A percentile compares a stretch with the other conserved stretches of the same genome.
Evolutionary conservation across 2,113 vertebrate species (phyloP).

Genomic region (Isurus oxyrinchus): DNA sequence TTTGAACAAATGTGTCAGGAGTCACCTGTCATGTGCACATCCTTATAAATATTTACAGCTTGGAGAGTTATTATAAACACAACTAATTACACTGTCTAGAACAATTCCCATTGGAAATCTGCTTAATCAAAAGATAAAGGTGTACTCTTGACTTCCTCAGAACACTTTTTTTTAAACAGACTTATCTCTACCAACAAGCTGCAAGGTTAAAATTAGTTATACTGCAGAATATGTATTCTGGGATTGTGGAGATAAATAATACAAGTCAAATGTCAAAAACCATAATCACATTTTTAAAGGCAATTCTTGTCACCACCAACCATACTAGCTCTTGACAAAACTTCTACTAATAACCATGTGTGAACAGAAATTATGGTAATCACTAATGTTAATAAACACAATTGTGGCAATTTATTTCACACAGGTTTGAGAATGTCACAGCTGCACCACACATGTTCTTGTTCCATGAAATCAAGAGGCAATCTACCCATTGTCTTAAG

Average conservation of each 20-base stretch:
- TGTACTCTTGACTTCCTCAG: background rate
- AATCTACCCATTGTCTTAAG: background rate
- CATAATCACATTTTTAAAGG: background rate
- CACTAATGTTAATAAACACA: background rate
- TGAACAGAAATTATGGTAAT: background rate
- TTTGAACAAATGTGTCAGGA: background rate
- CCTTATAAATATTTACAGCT: background rate
- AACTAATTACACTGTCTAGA: background rate
- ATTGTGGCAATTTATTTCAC: background rate
- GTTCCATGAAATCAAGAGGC: background rate
- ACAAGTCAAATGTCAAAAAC: background rate
- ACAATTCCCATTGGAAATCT: background rate
- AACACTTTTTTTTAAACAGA: background rate
- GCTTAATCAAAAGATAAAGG: background rate
- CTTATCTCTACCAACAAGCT: background rate
- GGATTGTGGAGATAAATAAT: background rate
- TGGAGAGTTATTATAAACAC: background rate
- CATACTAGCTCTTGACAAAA: background rate
- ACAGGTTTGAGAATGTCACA: background rate
- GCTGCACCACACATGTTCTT: background rate
- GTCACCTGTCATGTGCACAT: background rate
- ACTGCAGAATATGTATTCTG: background rate
- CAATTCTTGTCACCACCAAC: background rate
- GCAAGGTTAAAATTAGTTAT: background rate
- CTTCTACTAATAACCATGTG: background rate